phyloP scores from a whole-genome alignment of 2,888 invertebrate species.

The Acleris cristana region DNA sequence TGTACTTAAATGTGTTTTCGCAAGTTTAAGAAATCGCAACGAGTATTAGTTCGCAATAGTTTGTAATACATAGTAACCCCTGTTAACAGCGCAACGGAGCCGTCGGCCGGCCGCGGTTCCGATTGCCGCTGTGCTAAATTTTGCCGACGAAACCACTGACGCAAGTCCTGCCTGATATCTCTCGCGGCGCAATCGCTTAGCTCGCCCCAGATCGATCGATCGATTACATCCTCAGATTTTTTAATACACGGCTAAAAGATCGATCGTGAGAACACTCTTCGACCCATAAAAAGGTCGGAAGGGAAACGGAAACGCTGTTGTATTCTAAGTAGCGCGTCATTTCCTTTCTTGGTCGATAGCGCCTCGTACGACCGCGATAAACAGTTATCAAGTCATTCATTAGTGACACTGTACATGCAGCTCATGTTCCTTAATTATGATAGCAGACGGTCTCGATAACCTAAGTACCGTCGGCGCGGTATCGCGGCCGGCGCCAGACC shows the following conservation, averaged over 20 bases:
- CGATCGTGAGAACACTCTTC: constrained; percentile 66
- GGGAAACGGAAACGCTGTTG: constrained; percentile 75
- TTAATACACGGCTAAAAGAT: constrained; percentile 56
- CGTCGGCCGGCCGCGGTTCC: constrained; percentile 46
- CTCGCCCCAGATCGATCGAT: constrained; percentile 53
- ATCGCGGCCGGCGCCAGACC: constrained; percentile 42
- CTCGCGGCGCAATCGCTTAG: constrained; percentile 47
- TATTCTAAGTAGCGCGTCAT: constrained; percentile 70
- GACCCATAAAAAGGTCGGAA: constrained; percentile 63
- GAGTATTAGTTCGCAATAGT: constrained; percentile 47
- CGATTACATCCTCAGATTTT: constrained; percentile 61
- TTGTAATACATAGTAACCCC: constrained; percentile 45
- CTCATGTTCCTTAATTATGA: constrained; percentile 53
- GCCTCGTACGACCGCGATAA: constrained; percentile 59
- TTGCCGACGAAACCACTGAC: constrained; percentile 66
- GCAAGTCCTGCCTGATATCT: constrained; percentile 64
- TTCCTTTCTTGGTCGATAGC: constrained; percentile 74
- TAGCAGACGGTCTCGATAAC: constrained; percentile 52
- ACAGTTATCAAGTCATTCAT: constrained; percentile 70
- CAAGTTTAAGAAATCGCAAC: constrained; percentile 52
- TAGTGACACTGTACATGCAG: constrained; percentile 61
- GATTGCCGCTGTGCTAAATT: constrained; percentile 60
- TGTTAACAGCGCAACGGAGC: constrained; percentile 32
- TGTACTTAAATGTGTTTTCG: constrained; percentile 44
- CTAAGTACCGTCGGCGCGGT: constrained; percentile 39